Base-by-base conservation (phyloP, 2,113 vertebrate genomes). In the human (Homo sapiens) region DNA sequence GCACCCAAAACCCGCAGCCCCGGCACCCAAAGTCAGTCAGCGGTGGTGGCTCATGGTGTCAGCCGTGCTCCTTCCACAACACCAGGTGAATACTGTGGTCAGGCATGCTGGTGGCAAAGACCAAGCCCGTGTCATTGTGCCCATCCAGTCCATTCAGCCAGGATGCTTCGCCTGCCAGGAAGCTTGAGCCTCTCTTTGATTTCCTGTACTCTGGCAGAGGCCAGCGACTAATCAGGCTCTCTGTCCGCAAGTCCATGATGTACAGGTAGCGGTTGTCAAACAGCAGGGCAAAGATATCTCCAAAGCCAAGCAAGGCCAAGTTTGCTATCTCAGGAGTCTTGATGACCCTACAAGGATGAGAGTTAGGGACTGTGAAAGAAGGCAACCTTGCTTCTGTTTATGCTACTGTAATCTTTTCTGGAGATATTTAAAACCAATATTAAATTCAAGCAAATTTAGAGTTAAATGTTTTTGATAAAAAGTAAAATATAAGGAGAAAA, bases 41-140 rank as follows among this genome's bases (percentile, higher is more conserved):
- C 0, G 20, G 70, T 27, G 43, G 25, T 73, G 25, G 97, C 97
- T 96, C 4, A 8, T 72, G 43, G 35, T n/a, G 73, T 99, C 98
- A 99, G 97, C 99, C 99, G 0, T 99, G 99, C 97, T 99, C 99
- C 98, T 99, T 99, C 99, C 99, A 99, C 98, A 99, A 98, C 61
- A 99, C 99, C 98, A 99, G 97, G 98, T 99, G 99, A 99, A 99
- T 99, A 99, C 99, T 99, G 98, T 99, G 99, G 98, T 99, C 99
- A 0, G 99, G 99, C 99, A 99, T 99, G 98, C 99, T 99, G 97
- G 99, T 99, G 96, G 99, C 99, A 96, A 99, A 99, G 97, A 99
- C 99, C 97, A 99, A 98, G 96, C 99, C 99, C 0, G 99, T 98
- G 98, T 99, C 99, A 90, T 99, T 99, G 97, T 98, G 98, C 50